phyloP scores from a whole-genome alignment of 2,113 vertebrate species.

The Dipodomys stephensi region DNA sequence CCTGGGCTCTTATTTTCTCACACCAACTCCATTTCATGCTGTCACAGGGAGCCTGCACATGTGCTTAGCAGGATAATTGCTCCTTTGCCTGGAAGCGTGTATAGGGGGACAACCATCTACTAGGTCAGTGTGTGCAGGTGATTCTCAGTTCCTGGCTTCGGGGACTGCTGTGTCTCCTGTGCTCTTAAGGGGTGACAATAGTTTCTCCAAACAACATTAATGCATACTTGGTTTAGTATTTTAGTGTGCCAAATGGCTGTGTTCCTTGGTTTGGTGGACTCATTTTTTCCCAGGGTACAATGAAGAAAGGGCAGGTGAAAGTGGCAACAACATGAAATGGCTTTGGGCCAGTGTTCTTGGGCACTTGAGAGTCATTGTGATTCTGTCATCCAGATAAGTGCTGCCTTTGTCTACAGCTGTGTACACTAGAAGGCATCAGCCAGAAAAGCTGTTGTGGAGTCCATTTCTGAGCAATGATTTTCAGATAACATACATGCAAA shows the following conservation, averaged over 20 bases:
- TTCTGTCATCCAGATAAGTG: background rate
- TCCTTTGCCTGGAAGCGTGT: background rate
- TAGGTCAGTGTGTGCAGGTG: background rate
- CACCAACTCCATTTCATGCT: background rate
- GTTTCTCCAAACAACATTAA: conserved; percentile 24
- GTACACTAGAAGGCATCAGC: background rate
- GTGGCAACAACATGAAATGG: background rate
- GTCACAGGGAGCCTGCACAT: background rate
- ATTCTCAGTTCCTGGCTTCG: background rate
- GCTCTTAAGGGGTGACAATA: background rate
- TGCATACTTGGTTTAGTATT: conserved; percentile 26
- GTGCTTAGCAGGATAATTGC: background rate
- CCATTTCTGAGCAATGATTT: conserved; percentile 30
- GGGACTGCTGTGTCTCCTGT: background rate
- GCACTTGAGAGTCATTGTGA: background rate
- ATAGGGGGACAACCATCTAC: background rate
- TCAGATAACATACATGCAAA: background rate
- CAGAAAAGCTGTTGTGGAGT: conserved; percentile 8
- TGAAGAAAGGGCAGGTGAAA: conserved; percentile 9
- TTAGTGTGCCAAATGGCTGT: conserved; percentile 19
- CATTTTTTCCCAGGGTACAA: background rate
- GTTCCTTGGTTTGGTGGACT: conserved; percentile 29
- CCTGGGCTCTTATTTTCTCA: background rate
- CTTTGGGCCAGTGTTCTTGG: background rate
- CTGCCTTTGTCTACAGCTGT: background rate